phyloP scores from a whole-genome alignment of 2,113 vertebrate genomes.

The Nestor notabilis region DNA sequence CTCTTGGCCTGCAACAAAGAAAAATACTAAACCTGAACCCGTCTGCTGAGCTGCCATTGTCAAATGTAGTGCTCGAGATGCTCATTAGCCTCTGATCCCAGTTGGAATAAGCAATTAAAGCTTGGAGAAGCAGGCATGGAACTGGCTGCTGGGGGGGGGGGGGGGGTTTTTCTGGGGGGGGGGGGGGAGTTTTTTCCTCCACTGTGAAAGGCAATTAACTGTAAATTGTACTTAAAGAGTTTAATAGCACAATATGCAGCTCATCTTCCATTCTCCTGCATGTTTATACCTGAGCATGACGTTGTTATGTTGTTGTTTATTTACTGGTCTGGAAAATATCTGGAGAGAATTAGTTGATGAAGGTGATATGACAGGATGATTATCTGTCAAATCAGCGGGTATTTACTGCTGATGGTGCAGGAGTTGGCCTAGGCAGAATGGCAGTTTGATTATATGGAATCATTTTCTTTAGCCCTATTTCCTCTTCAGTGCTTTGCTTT shows the following conservation, averaged over 20 bases:
- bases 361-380: not conserved
- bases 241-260: not conserved
- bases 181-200: not conserved
- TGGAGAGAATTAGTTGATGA: not conserved
- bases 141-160: not conserved
- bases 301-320: constrained; percentile 29
- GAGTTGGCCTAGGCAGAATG: not conserved
- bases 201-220: not conserved
- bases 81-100: not conserved
- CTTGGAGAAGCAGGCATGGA: not conserved
- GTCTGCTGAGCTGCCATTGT: not conserved
- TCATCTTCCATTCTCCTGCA: not conserved
- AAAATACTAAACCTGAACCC: not conserved
- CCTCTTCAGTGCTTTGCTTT: not conserved
- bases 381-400: constrained; percentile 36
- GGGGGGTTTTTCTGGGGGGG: not conserved
- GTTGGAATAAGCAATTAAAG: not conserved
- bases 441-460: not conserved
- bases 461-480: not conserved
- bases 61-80: not conserved
- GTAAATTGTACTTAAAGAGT: constrained; percentile 13
- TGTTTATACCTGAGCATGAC: not conserved
- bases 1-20: constrained; percentile 1
- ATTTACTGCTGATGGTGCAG: constrained; percentile 30
- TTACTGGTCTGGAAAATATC: constrained; percentile 6